Base-by-base conservation (phyloP, 2,113 vertebrate genomes). In the Percopsis transmontana region DNA sequence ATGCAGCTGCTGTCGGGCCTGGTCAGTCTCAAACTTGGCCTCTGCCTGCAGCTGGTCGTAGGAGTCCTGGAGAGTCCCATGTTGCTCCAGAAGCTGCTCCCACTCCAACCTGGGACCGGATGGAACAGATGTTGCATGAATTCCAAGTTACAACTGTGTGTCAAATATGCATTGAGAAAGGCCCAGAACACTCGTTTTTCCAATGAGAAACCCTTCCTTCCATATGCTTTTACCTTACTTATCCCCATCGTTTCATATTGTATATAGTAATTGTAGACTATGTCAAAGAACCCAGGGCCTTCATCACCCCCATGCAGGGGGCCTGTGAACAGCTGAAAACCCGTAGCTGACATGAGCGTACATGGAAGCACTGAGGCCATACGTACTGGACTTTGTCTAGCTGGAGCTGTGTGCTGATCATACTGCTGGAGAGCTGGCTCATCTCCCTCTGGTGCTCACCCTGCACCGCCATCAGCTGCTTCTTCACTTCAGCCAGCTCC, bases 31-130 rank as follows among this genome's bases (percentile, higher is more conserved):
- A 89, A 96, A 99, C 79, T 95, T 96, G 8, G 92, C 82, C 74
- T 97, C 95, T 62, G 97, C 97, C 77, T 97, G 95, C 61, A 97
- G 85, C 47, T 95, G 94, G 67, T 99, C 96, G 11, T 92, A 95
- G 42, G 92, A 91, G 80, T 99, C 96, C 88, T 97, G 96, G 27
- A 98, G 90, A 23, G 92, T 91, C 58, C 91, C 87, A 76, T 96
- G 94, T 82, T 92, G 93, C 84, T 98, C 94, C 76, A 97, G 91
- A 58, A 96, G 74, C 66, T 92, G 94, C 87, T 98, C 95, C 56
- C 94, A 94, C 80, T 98, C 95, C 70, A 96, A 77, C 73, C 97
- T 99, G 88, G 27, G 45, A 66, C 2, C 0, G 66, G 20, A 68
- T 12, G 6, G 12, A 9, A 40, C 21, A 40, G 11, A 24, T 13